phyloP scores from a whole-genome alignment of 2,797 vertebrate species.

The Phoeniculus purpureus region DNA sequence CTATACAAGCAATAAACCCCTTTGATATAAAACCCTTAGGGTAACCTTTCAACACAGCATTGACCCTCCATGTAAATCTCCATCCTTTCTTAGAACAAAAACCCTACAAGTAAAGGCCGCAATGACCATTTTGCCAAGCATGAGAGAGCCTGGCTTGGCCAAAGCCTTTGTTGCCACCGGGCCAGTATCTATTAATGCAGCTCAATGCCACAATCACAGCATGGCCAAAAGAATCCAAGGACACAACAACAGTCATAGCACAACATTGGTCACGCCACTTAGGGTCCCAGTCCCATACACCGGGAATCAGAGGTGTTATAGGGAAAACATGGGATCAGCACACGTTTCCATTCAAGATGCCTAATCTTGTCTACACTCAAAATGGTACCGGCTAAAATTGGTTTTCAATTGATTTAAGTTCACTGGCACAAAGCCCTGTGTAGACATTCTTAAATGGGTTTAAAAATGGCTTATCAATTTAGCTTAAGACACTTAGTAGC shows the following conservation, averaged over 20 bases:
- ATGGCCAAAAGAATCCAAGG: neutral
- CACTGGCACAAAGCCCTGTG: constrained; percentile 69
- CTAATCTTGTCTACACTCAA: constrained; percentile 66
- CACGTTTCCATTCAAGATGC: constrained; percentile 48
- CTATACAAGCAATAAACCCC: neutral
- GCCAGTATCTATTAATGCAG: neutral
- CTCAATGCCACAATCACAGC: neutral
- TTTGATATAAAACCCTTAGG: neutral
- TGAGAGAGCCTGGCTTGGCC: neutral
- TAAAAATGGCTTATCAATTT: constrained; percentile 76
- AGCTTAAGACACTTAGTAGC: constrained; percentile 74
- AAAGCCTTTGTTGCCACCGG: neutral
- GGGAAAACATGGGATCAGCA: constrained; percentile 41
- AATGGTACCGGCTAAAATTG: constrained; percentile 59
- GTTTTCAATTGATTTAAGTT: constrained; percentile 72
- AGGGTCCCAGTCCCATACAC: neutral
- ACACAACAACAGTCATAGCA: neutral
- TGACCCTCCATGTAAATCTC: neutral
- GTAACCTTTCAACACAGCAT: neutral
- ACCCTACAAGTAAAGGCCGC: accelerated
- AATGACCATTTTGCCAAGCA: neutral
- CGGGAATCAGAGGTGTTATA: constrained; percentile 9
- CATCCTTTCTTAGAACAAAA: neutral
- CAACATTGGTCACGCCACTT: neutral
- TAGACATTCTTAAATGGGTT: constrained; percentile 73